Conservation (phyloP, 2,113 vertebrate species). For the Anguilla rostrata region DNA sequence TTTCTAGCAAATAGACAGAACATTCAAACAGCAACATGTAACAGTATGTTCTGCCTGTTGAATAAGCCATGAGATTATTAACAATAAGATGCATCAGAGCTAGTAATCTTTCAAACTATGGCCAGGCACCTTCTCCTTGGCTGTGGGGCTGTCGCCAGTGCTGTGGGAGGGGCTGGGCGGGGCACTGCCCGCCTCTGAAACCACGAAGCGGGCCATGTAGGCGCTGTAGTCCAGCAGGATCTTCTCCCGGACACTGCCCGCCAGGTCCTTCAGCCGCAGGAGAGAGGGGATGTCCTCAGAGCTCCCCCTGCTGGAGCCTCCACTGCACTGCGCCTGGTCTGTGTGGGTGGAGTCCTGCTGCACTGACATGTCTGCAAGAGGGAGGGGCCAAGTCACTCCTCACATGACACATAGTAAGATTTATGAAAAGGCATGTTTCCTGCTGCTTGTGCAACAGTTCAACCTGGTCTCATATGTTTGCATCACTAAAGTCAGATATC, state of each 20-base stretch:
- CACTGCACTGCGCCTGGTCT: conserved; percentile 26
- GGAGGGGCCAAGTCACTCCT: not conserved
- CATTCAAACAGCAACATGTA: no score
- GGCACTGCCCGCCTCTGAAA: conserved; percentile 42
- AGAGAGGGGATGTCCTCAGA: conserved; percentile 58
- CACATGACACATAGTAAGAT: no score
- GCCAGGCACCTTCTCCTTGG: conserved; percentile 53
- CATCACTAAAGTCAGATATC: no score
- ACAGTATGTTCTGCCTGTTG: no score
- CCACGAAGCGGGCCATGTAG: conserved; percentile 72
- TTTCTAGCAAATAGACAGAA: no score
- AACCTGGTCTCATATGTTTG: no score
- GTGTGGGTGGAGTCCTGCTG: not conserved
- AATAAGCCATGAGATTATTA: no score
- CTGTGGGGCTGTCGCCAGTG: conserved; percentile 55
- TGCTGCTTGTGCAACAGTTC: no score
- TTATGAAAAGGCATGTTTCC: no score
- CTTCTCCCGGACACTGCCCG: conserved; percentile 51
- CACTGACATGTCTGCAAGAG: conserved; percentile 33
- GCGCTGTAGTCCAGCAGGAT: conserved; percentile 72
- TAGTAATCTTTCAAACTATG: not conserved
- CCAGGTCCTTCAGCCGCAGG: conserved; percentile 50
- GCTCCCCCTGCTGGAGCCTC: conserved; percentile 56
- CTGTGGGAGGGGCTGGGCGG: conserved; percentile 58
- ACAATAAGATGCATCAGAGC: no score